phyloP scores from a whole-genome alignment of 2,113 vertebrate genomes.

The Oryzias celebensis region DNA sequence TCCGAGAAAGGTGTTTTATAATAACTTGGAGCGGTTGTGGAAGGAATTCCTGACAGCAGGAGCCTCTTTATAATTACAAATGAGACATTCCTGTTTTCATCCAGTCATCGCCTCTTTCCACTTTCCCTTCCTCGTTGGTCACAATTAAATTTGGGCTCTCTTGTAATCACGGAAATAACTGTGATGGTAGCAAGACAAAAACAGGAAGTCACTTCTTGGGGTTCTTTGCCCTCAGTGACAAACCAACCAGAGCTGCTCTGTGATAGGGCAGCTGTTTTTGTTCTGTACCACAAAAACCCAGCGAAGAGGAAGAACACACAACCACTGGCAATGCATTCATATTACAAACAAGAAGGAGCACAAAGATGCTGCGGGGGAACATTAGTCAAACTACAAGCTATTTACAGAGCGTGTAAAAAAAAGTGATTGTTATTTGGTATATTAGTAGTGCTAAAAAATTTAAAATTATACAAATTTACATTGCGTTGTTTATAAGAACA shows the following conservation, averaged over 20 bases:
- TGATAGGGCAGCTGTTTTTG: slow-evolving; percentile 13
- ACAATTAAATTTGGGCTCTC: background rate
- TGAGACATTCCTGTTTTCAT: background rate
- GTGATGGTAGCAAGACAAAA: slow-evolving; percentile 37
- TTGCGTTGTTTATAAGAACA: too few relatives aligned
- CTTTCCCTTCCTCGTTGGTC: background rate
- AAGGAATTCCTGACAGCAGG: background rate
- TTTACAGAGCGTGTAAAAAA: background rate
- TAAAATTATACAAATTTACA: too few relatives aligned
- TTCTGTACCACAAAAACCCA: slow-evolving; percentile 27
- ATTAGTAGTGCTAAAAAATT: too few relatives aligned
- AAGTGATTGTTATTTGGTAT: background rate
- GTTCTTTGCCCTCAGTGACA: slow-evolving; percentile 17
- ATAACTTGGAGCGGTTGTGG: background rate
- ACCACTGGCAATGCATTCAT: slow-evolving; percentile 10
- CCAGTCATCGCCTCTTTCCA: background rate
- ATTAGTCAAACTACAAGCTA: background rate
- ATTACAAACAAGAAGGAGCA: slow-evolving; percentile 5
- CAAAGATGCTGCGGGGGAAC: background rate
- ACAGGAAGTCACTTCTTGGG: slow-evolving; percentile 57
- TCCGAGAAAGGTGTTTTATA: too few relatives aligned
- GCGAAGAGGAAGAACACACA: slow-evolving; percentile 49
- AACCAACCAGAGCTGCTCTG: slow-evolving; percentile 17
- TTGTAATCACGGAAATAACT: slow-evolving; percentile 32
- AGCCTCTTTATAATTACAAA: background rate